These are phyloP conservation scores for Orthonychiurus folsomi DNA, from an alignment of 2,888 invertebrate genomes.

Conservation along the genomic window DNA sequence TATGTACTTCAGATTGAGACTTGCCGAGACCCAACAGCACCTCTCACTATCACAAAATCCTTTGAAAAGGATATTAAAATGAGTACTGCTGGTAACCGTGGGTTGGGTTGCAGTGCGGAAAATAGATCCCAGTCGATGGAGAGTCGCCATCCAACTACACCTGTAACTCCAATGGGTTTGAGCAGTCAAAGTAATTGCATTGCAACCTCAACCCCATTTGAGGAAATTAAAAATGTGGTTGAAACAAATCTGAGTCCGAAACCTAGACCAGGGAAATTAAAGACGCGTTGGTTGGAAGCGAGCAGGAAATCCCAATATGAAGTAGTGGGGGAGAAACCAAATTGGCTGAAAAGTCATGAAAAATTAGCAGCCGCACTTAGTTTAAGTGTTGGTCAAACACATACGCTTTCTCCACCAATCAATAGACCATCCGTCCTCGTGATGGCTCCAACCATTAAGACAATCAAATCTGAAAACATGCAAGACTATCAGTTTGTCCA, in stretches of 20 bases:
- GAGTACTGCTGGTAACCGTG: not conserved
- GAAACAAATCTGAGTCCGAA: constrained; percentile 4
- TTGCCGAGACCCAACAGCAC: not conserved
- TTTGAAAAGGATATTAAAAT: not conserved
- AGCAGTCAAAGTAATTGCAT: constrained; percentile 25
- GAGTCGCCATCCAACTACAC: not conserved
- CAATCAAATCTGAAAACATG: no score
- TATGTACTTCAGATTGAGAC: not conserved
- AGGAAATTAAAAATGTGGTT: constrained; percentile 4
- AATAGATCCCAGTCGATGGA: not conserved
- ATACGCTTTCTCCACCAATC: constrained; percentile 5
- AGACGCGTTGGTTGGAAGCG: constrained; percentile 38
- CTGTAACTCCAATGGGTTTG: constrained; percentile 27
- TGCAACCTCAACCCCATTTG: not conserved
- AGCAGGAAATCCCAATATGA: constrained; percentile 13
- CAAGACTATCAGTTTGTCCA: no score
- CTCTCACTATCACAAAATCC: not conserved
- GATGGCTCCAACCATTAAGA: constrained; percentile 34
- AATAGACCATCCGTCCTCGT: constrained; percentile 39
- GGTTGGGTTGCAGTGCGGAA: no score
- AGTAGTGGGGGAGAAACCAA: constrained; percentile 14
- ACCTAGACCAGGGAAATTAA: constrained; percentile 36
- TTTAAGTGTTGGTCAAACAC: not conserved
- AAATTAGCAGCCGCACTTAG: not conserved
- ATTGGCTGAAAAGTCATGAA: not conserved